Base-by-base conservation (phyloP, 2,797 vertebrate species). In the Erethizon dorsatum region DNA sequence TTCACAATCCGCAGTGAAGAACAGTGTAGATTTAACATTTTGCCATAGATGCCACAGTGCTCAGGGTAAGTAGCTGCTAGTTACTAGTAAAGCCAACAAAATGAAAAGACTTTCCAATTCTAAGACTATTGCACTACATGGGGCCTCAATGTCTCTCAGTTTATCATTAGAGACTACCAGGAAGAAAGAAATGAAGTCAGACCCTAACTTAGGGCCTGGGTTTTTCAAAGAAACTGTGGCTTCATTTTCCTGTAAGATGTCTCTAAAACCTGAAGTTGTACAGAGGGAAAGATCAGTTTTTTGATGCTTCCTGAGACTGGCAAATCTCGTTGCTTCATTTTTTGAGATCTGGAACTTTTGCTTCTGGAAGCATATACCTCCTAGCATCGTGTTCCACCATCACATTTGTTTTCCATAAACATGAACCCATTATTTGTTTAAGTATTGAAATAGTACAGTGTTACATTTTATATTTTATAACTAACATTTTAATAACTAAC, bases 171-270 rank as follows among this genome's bases (percentile, higher is more conserved):
- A 83, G 88, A 52, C 20, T 75, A 33, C 31, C n/a, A 47, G 26
- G 24, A 80, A 84, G 37, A 54, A 54, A 75, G 24, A 65, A 83
- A 41, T 1, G 33, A 45, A 41, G 6, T 22, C 45, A 99, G 98
- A 96, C 98, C 98, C 86, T 99, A 97, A 94, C 82, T 90, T 24
- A 37, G 0, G 59, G 24, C 99, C 98, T 97, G 98, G 98, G 56
- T 98, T 99, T 97, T 99, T 98, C 91, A 99, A 82, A 52, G 97
- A 98, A 97, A 99, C 95, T 97, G 98, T 83, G 4, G 97, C 97
- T 90, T 99, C 98, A 95, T 99, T 98, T 82, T 99, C 98, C 52
- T 98, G 97, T 92, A 98, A 93, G 41, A 88, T 92, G 0, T 98
- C 98, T 94, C 95, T 92, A 14, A 98, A 97, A 89, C 93, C 73